These are phyloP conservation scores for Channa striata DNA, from an alignment of 2,797 vertebrate species.

Conservation along the genomic window DNA sequence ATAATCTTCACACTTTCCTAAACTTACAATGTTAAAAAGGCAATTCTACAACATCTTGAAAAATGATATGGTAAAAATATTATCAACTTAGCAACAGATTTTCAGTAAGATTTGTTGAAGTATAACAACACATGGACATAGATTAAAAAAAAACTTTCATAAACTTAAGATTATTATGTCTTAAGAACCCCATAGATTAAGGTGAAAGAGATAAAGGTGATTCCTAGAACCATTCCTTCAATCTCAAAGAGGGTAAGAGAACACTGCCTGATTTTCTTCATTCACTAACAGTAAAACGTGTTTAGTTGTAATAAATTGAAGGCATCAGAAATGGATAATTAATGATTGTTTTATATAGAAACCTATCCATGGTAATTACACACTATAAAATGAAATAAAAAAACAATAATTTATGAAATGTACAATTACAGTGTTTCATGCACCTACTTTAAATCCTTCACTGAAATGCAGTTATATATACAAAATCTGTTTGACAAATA, in stretches of 20 bases:
- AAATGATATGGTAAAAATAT: neutral
- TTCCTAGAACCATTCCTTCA: neutral
- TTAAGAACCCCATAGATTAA: neutral
- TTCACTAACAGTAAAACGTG: neutral
- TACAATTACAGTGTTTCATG: conserved; percentile 8
- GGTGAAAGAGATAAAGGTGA: neutral
- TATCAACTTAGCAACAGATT: neutral
- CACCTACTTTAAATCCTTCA: neutral
- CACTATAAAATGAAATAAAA: neutral
- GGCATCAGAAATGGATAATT: neutral
- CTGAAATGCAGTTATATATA: neutral
- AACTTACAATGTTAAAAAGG: conserved; percentile 4
- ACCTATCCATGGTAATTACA: conserved; percentile 1
- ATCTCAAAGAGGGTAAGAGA: neutral
- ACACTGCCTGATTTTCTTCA: neutral
- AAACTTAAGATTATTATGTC: neutral
- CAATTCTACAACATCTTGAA: neutral
- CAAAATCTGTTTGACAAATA: conserved; percentile 17
- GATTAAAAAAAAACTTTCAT: neutral
- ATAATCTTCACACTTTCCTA: neutral
- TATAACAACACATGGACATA: neutral
- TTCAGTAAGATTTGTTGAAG: neutral
- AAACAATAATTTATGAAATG: neutral
- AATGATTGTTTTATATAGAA: neutral
- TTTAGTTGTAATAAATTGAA: neutral